Conservation (phyloP, 2,113 vertebrate genomes). For the Podocnemis expansa region DNA sequence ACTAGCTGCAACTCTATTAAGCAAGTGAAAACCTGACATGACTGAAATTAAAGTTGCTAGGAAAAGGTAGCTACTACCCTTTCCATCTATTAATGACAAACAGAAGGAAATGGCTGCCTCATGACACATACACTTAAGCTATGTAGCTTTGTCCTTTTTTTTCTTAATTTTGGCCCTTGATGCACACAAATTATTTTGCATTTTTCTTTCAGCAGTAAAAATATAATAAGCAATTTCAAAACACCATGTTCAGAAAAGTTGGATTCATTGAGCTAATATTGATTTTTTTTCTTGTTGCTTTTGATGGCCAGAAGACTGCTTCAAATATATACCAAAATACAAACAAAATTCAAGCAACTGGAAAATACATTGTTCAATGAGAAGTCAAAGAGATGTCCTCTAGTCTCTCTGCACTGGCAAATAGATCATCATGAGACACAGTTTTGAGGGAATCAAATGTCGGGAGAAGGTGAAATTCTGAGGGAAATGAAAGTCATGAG, state of each 20-base stretch:
- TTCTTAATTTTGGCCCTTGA: not conserved
- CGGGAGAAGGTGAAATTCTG: not conserved
- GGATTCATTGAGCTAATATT: not conserved
- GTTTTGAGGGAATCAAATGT: not conserved
- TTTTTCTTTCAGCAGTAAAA: constrained; percentile 16
- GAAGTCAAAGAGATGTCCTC: not conserved
- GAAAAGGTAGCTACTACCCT: not conserved
- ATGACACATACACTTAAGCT: not conserved
- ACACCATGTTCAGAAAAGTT: not conserved
- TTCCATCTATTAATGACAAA: not conserved
- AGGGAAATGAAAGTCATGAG: not conserved
- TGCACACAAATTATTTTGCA: not conserved
- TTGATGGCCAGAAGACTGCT: not conserved
- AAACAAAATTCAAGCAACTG: not conserved
- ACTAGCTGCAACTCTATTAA: not conserved
- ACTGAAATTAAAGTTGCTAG: not conserved
- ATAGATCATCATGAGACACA: not conserved
- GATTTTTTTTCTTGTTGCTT: not conserved
- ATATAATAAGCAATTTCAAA: not conserved
- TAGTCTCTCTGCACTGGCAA: not conserved
- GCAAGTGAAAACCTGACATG: not conserved
- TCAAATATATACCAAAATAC: constrained; percentile 10
- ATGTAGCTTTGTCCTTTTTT: not conserved
- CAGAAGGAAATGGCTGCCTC: not conserved
- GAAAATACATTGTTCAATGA: not conserved